Evolutionary conservation across 2,113 vertebrate genomes (phyloP).

Genomic region (Paramormyrops kingsleyae): DNA sequence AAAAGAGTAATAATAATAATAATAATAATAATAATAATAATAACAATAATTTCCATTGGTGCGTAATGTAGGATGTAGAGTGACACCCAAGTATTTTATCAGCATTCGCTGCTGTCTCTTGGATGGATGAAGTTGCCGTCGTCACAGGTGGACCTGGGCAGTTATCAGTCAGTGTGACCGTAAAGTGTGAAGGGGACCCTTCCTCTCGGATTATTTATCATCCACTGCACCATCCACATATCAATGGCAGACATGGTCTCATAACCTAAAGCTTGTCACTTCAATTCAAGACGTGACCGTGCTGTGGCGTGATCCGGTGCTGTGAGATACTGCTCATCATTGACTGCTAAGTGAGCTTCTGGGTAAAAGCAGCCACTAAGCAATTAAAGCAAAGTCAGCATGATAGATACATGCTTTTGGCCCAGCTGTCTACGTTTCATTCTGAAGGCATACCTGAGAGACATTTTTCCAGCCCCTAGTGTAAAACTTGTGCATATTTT

Average conservation of each 20-base stretch:
- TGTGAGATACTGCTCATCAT: neutral
- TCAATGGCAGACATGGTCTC: neutral
- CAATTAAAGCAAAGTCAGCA: neutral
- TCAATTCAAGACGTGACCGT: neutral
- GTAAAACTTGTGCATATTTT: constrained; percentile 60
- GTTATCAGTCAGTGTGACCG: neutral
- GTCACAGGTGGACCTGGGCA: neutral
- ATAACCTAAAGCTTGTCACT: neutral
- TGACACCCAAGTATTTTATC: neutral
- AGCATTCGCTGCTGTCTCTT: neutral
- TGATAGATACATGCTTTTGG: neutral
- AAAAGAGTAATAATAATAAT: neutral
- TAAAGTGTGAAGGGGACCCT: neutral
- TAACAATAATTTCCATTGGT: neutral
- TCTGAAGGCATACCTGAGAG: constrained; percentile 36
- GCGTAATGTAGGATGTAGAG: neutral
- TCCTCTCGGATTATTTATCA: neutral
- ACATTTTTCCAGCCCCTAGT: constrained; percentile 56
- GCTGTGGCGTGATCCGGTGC: neutral
- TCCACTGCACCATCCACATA: neutral
- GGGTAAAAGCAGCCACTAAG: neutral
- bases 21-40: neutral
- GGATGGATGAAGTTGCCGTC: neutral
- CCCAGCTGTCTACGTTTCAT: neutral
- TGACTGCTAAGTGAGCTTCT: neutral